Evolutionary conservation across 92 coral and sea anemone genomes (phyloP).

Genomic region (Micromussa lordhowensis): DNA sequence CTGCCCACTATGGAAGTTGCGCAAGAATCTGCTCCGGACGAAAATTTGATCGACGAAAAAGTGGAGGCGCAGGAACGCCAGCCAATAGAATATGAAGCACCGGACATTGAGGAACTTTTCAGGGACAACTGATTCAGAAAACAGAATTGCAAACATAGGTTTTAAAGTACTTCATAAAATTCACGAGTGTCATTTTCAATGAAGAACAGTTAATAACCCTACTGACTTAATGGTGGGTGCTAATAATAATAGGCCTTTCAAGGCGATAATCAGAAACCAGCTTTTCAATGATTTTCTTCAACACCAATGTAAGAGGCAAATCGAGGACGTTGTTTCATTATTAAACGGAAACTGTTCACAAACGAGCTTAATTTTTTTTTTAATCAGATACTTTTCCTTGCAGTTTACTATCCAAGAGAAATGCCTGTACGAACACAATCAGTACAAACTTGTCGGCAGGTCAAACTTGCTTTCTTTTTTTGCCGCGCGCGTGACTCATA

Average conservation of each 20-base stretch:
- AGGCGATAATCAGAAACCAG: not conserved
- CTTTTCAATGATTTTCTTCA: not conserved
- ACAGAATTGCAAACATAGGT: not conserved
- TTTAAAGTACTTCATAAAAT: not conserved
- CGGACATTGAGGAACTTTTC: not conserved
- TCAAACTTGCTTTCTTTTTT: not conserved
- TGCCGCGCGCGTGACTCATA: not conserved
- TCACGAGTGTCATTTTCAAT: not conserved
- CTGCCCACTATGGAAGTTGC: constrained; percentile 12
- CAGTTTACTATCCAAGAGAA: not conserved
- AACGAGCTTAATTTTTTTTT: not conserved
- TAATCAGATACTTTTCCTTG: not conserved
- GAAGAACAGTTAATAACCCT: not conserved
- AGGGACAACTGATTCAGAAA: not conserved
- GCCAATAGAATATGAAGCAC: not conserved
- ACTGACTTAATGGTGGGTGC: not conserved
- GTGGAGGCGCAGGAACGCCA: constrained; percentile 10
- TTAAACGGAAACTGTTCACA: not conserved
- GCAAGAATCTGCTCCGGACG: constrained; percentile 31
- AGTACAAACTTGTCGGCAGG: not conserved
- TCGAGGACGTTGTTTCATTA: not conserved
- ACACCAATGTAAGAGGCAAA: not conserved
- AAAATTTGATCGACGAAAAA: constrained; percentile 13
- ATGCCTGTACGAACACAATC: not conserved
- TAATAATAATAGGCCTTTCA: not conserved